Evolutionary conservation across 2,888 invertebrate species (phyloP).

Genomic region (Latrodectus hesperus): DNA sequence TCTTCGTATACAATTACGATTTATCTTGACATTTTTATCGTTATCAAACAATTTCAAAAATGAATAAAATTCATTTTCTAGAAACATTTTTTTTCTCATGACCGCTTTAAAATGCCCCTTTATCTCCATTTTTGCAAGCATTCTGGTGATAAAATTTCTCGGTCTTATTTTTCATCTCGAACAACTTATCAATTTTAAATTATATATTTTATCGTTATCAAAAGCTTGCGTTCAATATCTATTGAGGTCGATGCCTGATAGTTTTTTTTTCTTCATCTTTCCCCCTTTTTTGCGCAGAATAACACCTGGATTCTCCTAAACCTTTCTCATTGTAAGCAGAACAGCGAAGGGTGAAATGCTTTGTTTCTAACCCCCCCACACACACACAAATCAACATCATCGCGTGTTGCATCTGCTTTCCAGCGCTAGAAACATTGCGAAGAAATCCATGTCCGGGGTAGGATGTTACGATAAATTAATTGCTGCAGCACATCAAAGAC

Average conservation of each 20-base stretch:
- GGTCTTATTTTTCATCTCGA: too few relatives aligned
- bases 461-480: too few relatives aligned
- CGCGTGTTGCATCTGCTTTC: background rate
- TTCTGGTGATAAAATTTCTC: too few relatives aligned
- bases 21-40: too few relatives aligned
- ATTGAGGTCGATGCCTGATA: slow-evolving; percentile 55
- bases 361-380: background rate
- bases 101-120: background rate
- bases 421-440: too few relatives aligned
- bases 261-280: background rate
- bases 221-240: slow-evolving; percentile 1
- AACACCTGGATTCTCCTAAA: background rate
- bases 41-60: too few relatives aligned
- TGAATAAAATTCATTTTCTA: too few relatives aligned
- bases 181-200: too few relatives aligned
- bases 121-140: too few relatives aligned
- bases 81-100: background rate
- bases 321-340: background rate
- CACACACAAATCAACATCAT: background rate
- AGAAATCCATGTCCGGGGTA: too few relatives aligned
- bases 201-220: background rate
- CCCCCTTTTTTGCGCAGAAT: background rate
- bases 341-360: background rate
- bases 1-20: too few relatives aligned
- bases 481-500: too few relatives aligned